These are phyloP conservation scores for Nineta flava DNA, from an alignment of 2,888 invertebrate genomes.

Conservation along the genomic window DNA sequence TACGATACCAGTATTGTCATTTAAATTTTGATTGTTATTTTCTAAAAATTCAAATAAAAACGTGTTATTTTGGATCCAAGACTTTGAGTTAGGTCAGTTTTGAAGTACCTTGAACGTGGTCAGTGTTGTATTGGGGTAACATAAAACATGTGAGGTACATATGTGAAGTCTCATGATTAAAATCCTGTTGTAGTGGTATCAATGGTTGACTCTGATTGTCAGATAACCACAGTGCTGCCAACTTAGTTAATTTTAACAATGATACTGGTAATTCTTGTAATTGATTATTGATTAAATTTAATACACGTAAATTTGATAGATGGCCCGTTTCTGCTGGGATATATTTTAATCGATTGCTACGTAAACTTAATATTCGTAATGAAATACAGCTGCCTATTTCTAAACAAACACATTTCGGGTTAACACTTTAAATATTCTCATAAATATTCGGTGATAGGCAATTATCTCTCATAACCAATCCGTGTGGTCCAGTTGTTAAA, in stretches of 20 bases:
- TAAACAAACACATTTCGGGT: conserved; percentile 15
- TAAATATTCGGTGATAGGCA: too few species aligned
- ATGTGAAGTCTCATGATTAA: conserved; percentile 60
- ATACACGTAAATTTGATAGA: conserved; percentile 62
- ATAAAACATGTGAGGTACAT: conserved; percentile 82
- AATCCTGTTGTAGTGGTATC: conserved; percentile 78
- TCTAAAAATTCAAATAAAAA: neutral
- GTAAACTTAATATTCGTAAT: conserved; percentile 66
- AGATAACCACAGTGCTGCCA: conserved; percentile 83
- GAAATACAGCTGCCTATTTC: conserved; percentile 80
- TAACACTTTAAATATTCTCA: too few species aligned
- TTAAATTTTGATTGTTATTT: neutral
- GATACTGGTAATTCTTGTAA: conserved; percentile 74
- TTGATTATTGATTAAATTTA: conserved; percentile 78
- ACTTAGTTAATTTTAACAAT: conserved; percentile 63
- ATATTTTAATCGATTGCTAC: conserved; percentile 64
- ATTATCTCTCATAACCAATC: too few species aligned
- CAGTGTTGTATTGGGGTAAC: conserved; percentile 55
- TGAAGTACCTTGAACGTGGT: neutral
- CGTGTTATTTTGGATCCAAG: too few species aligned
- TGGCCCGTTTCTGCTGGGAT: conserved; percentile 86
- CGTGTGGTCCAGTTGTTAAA: too few species aligned
- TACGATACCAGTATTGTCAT: neutral
- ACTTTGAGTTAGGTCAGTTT: too few species aligned
- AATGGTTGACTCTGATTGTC: conserved; percentile 89